Conservation (phyloP, 2,113 vertebrate species). For the Chlamydotis undulata region DNA sequence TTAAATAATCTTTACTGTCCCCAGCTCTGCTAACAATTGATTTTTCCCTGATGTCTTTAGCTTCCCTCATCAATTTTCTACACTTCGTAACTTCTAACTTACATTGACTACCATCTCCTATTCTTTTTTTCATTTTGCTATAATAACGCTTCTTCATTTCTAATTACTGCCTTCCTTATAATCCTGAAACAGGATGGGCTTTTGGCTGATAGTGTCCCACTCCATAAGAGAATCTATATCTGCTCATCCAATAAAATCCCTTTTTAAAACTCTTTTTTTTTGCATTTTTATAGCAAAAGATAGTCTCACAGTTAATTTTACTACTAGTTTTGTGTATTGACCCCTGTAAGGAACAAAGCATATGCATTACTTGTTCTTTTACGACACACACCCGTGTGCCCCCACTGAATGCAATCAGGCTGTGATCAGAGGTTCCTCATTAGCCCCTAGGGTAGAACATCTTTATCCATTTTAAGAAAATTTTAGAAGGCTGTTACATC, state of each 20-base stretch:
- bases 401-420: neutral
- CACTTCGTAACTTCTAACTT: slow-evolving; percentile 28
- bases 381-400: neutral
- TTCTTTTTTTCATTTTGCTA: neutral
- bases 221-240: neutral
- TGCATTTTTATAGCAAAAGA: neutral
- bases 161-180: slow-evolving; percentile 19
- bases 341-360: neutral
- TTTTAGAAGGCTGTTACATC: neutral
- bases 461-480: neutral
- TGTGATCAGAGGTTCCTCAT: neutral
- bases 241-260: neutral
- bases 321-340: neutral
- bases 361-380: neutral
- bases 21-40: slow-evolving; percentile 29
- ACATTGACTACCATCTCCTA: slow-evolving; percentile 3
- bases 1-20: slow-evolving; percentile 57
- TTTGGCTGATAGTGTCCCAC: neutral
- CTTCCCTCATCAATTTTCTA: slow-evolving; percentile 43
- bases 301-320: neutral
- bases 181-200: slow-evolving; percentile 1
- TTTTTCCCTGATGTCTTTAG: slow-evolving; percentile 47
- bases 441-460: neutral
- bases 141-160: slow-evolving; percentile 16
- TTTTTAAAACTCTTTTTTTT: neutral